Percentiles rank a stretch among this genome's conserved stretches.
These are phyloP conservation scores for Acrocephalus arundinaceus DNA, from an alignment of 2,113 vertebrate genomes.

Conservation along the genomic window DNA sequence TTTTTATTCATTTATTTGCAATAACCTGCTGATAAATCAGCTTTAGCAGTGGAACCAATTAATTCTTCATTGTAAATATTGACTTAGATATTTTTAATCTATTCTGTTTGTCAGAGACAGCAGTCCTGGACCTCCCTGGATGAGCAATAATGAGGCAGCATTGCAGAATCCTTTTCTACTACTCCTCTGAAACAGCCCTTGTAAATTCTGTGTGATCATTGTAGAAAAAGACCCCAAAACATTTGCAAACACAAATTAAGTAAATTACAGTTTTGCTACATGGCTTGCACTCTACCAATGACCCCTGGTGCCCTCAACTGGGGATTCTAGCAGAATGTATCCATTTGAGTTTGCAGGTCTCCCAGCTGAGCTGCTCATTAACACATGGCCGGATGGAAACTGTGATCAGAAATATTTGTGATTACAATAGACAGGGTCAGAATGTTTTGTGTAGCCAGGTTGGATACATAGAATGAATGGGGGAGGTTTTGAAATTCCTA, in stretches of 20 bases:
- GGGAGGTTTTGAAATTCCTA: background rate
- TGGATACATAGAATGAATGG: background rate
- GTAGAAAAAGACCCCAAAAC: background rate
- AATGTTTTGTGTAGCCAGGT: background rate
- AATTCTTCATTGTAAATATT: conserved; percentile 24
- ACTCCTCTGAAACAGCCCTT: background rate
- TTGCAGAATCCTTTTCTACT: background rate
- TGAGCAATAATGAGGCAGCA: background rate
- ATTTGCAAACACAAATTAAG: background rate
- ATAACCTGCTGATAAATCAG: background rate
- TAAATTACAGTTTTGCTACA: background rate
- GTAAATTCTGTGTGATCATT: background rate
- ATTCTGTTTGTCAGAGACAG: background rate
- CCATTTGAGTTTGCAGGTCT: background rate
- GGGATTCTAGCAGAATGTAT: background rate
- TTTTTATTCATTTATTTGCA: background rate
- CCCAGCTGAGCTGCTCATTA: background rate
- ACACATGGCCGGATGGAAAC: background rate
- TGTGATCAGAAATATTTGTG: background rate
- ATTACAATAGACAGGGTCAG: background rate
- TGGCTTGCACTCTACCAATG: background rate
- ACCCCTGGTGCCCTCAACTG: background rate
- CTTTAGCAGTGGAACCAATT: conserved; percentile 15
- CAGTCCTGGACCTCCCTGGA: background rate
- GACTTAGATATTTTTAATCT: conserved; percentile 14